These are phyloP conservation scores for Pachyrhynchus sulphureomaculatus DNA, from an alignment of 1,140 invertebrate genomes.

Conservation along the genomic window DNA sequence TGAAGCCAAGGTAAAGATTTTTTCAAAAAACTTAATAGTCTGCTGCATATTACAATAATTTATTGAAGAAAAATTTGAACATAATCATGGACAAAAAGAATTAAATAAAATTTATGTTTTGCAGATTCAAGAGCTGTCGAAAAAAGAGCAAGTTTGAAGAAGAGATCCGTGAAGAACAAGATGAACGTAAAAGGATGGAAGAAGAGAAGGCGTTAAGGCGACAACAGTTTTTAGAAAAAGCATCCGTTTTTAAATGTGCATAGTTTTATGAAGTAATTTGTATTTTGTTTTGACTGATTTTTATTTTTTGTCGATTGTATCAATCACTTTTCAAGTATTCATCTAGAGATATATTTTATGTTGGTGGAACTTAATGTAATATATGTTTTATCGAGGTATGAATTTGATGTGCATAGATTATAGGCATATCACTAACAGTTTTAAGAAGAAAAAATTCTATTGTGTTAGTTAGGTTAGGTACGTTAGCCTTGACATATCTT, in stretches of 20 bases:
- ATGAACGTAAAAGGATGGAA: conserved; percentile 75
- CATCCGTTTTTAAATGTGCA: conserved; percentile 66
- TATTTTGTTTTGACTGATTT: background rate
- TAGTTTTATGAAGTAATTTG: background rate
- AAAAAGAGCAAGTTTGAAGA: conserved; percentile 81
- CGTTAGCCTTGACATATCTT: too few species aligned
- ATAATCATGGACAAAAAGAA: too few species aligned
- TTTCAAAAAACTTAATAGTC: background rate
- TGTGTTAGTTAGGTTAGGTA: too few species aligned
- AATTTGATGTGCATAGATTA: too few species aligned
- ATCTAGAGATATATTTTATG: too few species aligned
- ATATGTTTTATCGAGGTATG: too few species aligned
- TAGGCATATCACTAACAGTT: too few species aligned
- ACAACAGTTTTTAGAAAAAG: conserved; percentile 79
- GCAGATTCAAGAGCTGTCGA: conserved; percentile 77
- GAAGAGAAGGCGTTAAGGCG: conserved; percentile 74
- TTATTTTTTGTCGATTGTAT: conserved; percentile 5
- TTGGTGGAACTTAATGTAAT: too few species aligned
- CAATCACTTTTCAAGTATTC: conserved; percentile 1
- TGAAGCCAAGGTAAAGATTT: conserved; percentile 73
- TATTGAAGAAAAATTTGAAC: too few species aligned
- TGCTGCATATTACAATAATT: too few species aligned
- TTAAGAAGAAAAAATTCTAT: too few species aligned
- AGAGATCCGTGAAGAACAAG: conserved; percentile 84
- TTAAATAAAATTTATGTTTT: conserved; percentile 44